These are phyloP conservation scores for Eunapius fragilis DNA, from an alignment of 37 sponge, comb jelly and placozoan genomes.

Conservation along the genomic window DNA sequence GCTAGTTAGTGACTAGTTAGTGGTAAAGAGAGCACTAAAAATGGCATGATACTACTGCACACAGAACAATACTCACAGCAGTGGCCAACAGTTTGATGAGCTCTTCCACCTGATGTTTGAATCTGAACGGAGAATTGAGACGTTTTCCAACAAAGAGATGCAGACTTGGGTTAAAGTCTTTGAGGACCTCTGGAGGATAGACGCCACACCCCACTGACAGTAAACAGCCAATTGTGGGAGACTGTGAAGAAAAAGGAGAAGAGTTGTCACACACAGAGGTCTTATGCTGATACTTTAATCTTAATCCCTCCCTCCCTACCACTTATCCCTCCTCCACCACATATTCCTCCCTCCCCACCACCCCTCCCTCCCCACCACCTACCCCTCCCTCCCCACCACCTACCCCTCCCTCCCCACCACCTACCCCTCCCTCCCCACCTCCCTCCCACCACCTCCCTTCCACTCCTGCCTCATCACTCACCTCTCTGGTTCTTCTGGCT, in stretches of 20 bases:
- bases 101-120: neutral
- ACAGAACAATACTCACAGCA: neutral
- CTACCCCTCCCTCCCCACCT: neutral
- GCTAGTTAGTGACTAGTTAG: no score
- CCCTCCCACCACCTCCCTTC: neutral
- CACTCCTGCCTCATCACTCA: neutral
- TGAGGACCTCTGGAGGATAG: neutral
- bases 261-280: no score
- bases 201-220: neutral
- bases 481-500: neutral
- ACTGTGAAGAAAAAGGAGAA: neutral
- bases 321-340: neutral
- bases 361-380: no score
- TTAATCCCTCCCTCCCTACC: no score
- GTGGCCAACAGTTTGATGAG: neutral
- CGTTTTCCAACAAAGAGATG: neutral
- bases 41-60: no score
- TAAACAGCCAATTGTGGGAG: neutral
- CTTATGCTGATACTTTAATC: no score
- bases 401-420: neutral
- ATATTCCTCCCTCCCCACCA: neutral
- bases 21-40: no score
- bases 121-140: neutral
- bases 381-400: no score
- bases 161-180: neutral